Percentiles rank a stretch among this genome's conserved stretches.
These are phyloP conservation scores for Bradypodion ventrale DNA, from an alignment of 2,797 vertebrate species.

Conservation along the genomic window DNA sequence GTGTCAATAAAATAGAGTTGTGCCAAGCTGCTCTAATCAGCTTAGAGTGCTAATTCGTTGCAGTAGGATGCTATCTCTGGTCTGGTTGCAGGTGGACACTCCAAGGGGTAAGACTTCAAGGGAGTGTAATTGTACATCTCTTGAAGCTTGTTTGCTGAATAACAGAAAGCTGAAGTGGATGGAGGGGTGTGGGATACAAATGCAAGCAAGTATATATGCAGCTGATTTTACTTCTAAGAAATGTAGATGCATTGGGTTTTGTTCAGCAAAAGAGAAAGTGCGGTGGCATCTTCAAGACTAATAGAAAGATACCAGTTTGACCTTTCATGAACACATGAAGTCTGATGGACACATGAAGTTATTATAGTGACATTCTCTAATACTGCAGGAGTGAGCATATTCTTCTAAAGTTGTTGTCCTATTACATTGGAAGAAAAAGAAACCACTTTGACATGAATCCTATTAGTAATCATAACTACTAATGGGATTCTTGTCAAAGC, in stretches of 20 bases:
- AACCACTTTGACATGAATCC: background rate
- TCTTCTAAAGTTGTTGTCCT: conserved; percentile 3
- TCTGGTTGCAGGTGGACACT: conserved; percentile 83
- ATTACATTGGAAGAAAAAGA: conserved; percentile 6
- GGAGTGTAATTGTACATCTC: conserved; percentile 82
- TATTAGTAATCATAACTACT: no score
- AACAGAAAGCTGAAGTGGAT: conserved; percentile 73
- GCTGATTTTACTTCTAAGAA: background rate
- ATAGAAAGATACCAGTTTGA: no score
- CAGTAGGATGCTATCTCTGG: conserved; percentile 81
- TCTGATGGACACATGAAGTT: background rate
- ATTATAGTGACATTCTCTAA: background rate
- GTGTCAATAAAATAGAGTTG: conserved; percentile 89
- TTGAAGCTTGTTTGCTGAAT: conserved; percentile 80
- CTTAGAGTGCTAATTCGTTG: conserved; percentile 86
- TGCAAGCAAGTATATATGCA: conserved; percentile 34
- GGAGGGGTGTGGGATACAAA: conserved; percentile 49
- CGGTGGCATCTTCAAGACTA: no score
- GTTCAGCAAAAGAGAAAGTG: no score
- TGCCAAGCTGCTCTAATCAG: conserved; percentile 85
- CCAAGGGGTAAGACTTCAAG: conserved; percentile 81
- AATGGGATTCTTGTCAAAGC: no score
- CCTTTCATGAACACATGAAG: no score
- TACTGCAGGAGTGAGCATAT: conserved; percentile 2
- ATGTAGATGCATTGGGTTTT: no score